Percentiles rank a stretch among this genome's conserved stretches.
These are phyloP conservation scores for Acanthopleura granulata DNA, from an alignment of 2,888 invertebrate genomes.

Conservation along the genomic window DNA sequence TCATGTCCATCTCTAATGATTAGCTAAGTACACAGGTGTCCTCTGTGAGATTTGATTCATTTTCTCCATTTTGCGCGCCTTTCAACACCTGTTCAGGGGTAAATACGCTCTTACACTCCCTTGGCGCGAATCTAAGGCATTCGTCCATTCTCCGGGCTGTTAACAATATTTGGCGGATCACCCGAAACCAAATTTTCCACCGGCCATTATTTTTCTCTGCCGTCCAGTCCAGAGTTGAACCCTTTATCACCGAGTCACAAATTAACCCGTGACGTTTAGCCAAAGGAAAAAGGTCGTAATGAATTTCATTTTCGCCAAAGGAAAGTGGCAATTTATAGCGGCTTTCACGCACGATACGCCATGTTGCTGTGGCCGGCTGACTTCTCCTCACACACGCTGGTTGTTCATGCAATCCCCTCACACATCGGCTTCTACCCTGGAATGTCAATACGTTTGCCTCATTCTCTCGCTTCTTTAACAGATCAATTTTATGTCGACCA, in stretches of 20 bases:
- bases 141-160: background rate
- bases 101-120: conserved; percentile 7
- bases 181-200: background rate
- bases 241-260: conserved; percentile 17
- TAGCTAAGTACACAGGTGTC: conserved; percentile 8
- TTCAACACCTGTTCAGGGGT: conserved; percentile 16
- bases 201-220: conserved; percentile 1
- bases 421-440: background rate
- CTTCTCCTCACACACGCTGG: too few relatives aligned
- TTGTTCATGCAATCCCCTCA: too few relatives aligned
- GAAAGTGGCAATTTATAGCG: conserved; percentile 16
- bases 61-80: background rate
- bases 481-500: background rate
- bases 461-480: background rate
- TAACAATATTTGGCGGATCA: conserved; percentile 16
- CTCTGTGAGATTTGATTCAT: conserved; percentile 1
- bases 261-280: conserved; percentile 19
- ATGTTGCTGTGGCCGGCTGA: too few relatives aligned
- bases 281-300: conserved; percentile 9
- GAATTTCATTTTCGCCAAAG: conserved; percentile 15
- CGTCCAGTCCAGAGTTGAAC: background rate
- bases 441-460: conserved; percentile 6
- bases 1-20: conserved; percentile 7
- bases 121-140: conserved; percentile 3
- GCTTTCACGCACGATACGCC: conserved; percentile 5